Evolutionary conservation across 2,797 vertebrate genomes (phyloP).

Genomic region (Lepus townsendii): DNA sequence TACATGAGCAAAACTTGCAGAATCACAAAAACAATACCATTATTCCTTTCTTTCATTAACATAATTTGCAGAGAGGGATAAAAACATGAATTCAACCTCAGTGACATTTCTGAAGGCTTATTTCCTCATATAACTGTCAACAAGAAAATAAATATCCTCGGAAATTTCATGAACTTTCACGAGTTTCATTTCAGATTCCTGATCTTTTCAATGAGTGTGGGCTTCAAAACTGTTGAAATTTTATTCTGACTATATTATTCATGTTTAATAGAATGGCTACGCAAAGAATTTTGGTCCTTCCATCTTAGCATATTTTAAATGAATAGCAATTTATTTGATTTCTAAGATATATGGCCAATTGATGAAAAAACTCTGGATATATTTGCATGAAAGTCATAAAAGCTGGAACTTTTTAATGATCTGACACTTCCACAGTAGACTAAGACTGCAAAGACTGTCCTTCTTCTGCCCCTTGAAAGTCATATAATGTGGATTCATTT

Average conservation of each 20-base stretch:
- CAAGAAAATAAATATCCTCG: not conserved
- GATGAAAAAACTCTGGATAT: not conserved
- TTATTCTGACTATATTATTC: not conserved
- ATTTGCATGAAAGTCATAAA: slow-evolving; percentile 66
- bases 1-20: not conserved
- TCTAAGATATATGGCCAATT: slow-evolving; percentile 35
- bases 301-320: slow-evolving; percentile 51
- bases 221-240: not conserved
- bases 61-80: not conserved
- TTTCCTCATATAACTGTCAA: not conserved
- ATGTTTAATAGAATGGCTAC: slow-evolving; percentile 2
- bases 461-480: slow-evolving; percentile 56
- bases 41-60: not conserved
- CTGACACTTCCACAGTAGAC: slow-evolving; percentile 37
- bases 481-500: not conserved
- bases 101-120: slow-evolving; percentile 27
- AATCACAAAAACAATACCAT: not conserved
- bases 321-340: slow-evolving; percentile 55
- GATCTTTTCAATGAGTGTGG: not conserved
- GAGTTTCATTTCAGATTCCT: not conserved
- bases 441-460: slow-evolving; percentile 3
- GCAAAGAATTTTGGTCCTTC: not conserved
- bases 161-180: not conserved
- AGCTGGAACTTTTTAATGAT: slow-evolving; percentile 48
- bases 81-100: not conserved